Evolutionary conservation across 2,797 vertebrate species (phyloP).

Genomic region (Cyprinodon diabolis): DNA sequence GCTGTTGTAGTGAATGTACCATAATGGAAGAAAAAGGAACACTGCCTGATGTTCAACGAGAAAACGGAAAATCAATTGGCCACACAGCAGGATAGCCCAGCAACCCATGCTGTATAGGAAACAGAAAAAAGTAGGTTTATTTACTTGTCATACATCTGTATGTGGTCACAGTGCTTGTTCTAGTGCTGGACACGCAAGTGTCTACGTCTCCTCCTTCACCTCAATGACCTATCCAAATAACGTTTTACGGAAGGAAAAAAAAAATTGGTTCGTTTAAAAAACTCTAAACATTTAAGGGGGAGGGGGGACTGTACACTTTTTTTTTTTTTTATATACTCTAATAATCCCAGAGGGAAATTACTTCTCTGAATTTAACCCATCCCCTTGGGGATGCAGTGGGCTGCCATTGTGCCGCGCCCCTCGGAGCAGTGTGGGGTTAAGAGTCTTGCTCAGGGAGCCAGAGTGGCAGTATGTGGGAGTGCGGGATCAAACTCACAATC

Average conservation of each 20-base stretch:
- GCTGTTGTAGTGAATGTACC: constrained; percentile 47
- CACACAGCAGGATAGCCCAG: constrained; percentile 38
- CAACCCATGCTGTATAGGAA: constrained; percentile 41
- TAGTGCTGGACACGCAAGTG: background rate
- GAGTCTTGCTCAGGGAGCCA: too few relatives aligned
- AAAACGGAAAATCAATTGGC: constrained; percentile 57
- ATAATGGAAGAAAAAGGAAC: constrained; percentile 48
- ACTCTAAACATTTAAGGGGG: constrained; percentile 23
- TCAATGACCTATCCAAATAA: constrained; percentile 44
- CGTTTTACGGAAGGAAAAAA: constrained; percentile 3
- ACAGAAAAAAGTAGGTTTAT: constrained; percentile 12
- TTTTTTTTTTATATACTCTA: too few relatives aligned
- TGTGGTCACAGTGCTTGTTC: constrained; percentile 12
- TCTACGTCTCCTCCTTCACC: constrained; percentile 12
- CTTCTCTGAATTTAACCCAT: too few relatives aligned
- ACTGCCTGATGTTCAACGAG: constrained; percentile 48
- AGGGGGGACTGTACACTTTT: constrained; percentile 38
- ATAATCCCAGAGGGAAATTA: too few relatives aligned
- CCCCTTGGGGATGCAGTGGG: too few relatives aligned
- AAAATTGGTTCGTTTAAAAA: constrained; percentile 42
- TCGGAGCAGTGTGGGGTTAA: too few relatives aligned
- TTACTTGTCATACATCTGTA: background rate
- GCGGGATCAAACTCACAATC: too few relatives aligned
- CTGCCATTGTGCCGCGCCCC: too few relatives aligned
- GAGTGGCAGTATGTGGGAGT: too few relatives aligned